phyloP scores from a whole-genome alignment of 2,797 vertebrate species.

The Eupleurogrammus muticus region DNA sequence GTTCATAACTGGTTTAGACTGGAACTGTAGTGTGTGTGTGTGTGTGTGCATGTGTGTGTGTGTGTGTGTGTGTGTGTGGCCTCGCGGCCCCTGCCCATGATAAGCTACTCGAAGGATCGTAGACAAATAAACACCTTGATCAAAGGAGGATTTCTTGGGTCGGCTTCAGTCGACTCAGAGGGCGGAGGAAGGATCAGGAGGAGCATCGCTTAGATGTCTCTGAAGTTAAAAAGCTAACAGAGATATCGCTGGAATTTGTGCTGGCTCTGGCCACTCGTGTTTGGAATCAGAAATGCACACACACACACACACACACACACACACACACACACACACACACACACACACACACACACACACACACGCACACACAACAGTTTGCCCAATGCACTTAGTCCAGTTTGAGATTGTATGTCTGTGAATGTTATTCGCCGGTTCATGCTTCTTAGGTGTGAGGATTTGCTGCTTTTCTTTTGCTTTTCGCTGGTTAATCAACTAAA shows the following conservation, averaged over 20 bases:
- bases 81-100: background rate
- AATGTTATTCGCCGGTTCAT: too few relatives aligned
- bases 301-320: background rate
- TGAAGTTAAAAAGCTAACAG: background rate
- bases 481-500: too few relatives aligned
- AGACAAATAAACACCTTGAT: conserved; percentile 46
- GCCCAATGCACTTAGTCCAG: too few relatives aligned
- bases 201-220: conserved; percentile 12
- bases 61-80: background rate
- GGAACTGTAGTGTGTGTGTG: background rate
- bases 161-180: conserved; percentile 11
- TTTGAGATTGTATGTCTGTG: too few relatives aligned
- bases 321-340: background rate
- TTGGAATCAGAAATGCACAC: background rate
- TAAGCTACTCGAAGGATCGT: conserved; percentile 18
- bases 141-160: conserved; percentile 37
- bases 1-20: background rate
- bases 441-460: too few relatives aligned
- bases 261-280: background rate
- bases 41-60: background rate
- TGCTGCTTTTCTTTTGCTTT: too few relatives aligned
- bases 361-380: background rate
- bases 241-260: conserved; percentile 3
- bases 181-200: conserved; percentile 13
- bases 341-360: background rate